phyloP scores from a whole-genome alignment of 2,888 invertebrate species.

The Lasioglossum morio region DNA sequence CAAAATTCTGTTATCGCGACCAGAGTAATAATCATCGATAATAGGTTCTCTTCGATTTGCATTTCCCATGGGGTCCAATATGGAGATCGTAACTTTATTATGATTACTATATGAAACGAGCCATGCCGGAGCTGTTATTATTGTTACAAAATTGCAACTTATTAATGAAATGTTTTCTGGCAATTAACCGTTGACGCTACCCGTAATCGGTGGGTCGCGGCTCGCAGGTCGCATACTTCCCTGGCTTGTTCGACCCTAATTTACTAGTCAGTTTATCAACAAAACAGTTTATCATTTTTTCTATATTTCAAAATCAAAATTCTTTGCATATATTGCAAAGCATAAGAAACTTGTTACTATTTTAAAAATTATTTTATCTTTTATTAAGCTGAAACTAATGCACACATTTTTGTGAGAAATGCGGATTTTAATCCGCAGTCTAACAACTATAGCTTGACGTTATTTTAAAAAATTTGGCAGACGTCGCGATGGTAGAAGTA shows the following conservation, averaged over 20 bases:
- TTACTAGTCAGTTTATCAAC: background rate
- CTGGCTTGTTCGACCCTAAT: background rate
- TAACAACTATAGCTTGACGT: background rate
- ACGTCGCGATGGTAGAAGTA: background rate
- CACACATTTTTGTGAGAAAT: too few species aligned
- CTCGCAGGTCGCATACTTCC: background rate
- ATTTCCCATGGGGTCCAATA: background rate
- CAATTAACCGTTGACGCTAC: background rate
- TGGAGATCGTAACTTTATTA: background rate
- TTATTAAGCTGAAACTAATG: too few species aligned
- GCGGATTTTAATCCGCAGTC: too few species aligned
- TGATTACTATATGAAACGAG: background rate
- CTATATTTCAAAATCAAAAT: too few species aligned
- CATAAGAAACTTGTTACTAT: too few species aligned
- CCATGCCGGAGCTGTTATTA: background rate
- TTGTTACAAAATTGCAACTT: background rate
- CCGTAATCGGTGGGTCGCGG: background rate
- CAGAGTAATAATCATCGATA: background rate
- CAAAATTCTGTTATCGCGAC: background rate
- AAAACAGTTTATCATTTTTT: background rate
- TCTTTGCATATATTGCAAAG: too few species aligned
- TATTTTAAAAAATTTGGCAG: background rate
- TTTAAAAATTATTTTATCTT: too few species aligned
- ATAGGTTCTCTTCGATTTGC: background rate
- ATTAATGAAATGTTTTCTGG: background rate